Evolutionary conservation across 2,797 vertebrate genomes (phyloP), one percentile per base, ranked within the genome.

Genomic region (Oreochromis mossambicus): DNA sequence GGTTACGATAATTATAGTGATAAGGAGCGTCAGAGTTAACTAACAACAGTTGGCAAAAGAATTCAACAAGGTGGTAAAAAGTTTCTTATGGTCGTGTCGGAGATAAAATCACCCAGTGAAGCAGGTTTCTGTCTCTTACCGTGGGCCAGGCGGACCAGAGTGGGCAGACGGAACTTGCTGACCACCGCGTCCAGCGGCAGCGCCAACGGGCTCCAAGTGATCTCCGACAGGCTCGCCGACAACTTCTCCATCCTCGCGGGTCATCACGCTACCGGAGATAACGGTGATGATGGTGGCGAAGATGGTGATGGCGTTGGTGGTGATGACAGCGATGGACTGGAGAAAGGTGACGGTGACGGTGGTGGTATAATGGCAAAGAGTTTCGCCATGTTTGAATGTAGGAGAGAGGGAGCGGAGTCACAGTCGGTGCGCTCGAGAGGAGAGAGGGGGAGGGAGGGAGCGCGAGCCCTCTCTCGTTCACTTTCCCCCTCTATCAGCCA

Each of bases 131-230:
- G 61, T 50, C 10, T 89, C 92, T 95, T 97, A 98, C 97, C 98
- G 96, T 96, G 97, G 61, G 97, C 97, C 70, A 98, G 96, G 43
- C 97, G 97, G 87, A 98, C 97, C 91, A 99, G 96, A 5, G 98
- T 97, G 84, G 98, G 98, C 95, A 98, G 95, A 82, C 97, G 97
- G 95, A 97, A 97, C 95, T 97, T 98, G 95, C 97, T 97, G 94
- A 99, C 97, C 96, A 99, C 97, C 85, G 97, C 96, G 93, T 99
- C 98, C 86, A 99, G 90, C 83, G 98, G 98, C 95, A 98, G 95
- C 92, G 97, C 96, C 94, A 97, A 96, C 92, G 97, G 96, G 97
- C 97, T 98, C 98, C 98, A 99, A 88, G 96, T 94, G 93, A 98
- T 96, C 95, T 97, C 97, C 91, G 96, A 97, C 95, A 98, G 95